Evolutionary conservation across 1,140 invertebrate genomes (phyloP), one percentile per base, ranked within the genome.

Genomic region (Oreohelix idahoensis): DNA sequence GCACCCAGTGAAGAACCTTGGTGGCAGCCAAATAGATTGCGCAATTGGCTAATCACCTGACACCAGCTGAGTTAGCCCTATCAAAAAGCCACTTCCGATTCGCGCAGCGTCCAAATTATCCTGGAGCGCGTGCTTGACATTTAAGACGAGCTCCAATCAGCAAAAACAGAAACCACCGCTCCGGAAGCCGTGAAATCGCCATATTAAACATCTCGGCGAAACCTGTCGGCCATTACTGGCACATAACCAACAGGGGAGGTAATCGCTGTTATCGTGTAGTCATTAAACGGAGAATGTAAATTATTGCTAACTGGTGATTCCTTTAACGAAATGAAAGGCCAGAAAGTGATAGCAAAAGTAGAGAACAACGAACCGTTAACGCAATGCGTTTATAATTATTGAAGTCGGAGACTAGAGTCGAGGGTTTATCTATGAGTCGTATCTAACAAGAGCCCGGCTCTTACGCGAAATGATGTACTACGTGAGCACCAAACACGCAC

Each of bases 21-120:
- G 1, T 0, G n/a, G 29, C 63, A 8, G 29, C 32, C 29, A 29
- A 17, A 66, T 35, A 66, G 63, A 66, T 32, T 35, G 63, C 17
- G n/a, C 17, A 66, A 66, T 66, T 66, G 63, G 29, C 63, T 66
- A 66, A 66, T 66, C 63, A 32, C 63, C 4, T 66, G 63, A 66
- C 63, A 66, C 63, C 63, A 66, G 63, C 17, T 1, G n/a, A 32
- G 63, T 66, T 66, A 66, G 29, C 63, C 63, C 20, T 66, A 29
- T 66, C 63, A 66, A 35, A 66, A 58, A 66, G n/a, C n/a, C 63
- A 66, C 63, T 66, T 66, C 63, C 63, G 63, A 66, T 29, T 66
- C 63, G 5, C n/a, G 17, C n/a, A 32, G 29, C 10, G 63, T 32
- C 29, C 11, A 66, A 66, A 66, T 66, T 66, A 66, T 66, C 63